Percentiles rank a stretch among this genome's conserved stretches.
These are phyloP conservation scores for Trinectes maculatus DNA, from an alignment of 2,113 vertebrate genomes.

Conservation along the genomic window DNA sequence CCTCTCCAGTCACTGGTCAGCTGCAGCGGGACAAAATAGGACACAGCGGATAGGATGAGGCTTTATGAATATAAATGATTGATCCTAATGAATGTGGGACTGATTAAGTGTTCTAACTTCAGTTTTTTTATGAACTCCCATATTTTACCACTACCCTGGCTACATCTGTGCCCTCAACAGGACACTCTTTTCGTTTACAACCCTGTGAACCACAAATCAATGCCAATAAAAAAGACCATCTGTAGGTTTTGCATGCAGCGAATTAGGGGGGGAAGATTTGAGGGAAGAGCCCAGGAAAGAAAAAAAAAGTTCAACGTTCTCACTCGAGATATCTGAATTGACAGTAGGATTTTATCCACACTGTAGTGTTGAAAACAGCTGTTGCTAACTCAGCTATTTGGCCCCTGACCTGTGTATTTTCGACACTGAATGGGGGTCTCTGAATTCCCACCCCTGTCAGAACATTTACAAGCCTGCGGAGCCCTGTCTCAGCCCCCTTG, in stretches of 20 bases:
- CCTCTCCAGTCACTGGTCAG: slow-evolving; percentile 40
- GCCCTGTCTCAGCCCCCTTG: slow-evolving; percentile 82
- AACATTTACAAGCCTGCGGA: slow-evolving; percentile 88
- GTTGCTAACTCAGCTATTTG: slow-evolving; percentile 84
- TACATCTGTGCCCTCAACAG: slow-evolving; percentile 29
- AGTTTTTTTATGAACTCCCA: slow-evolving; percentile 28
- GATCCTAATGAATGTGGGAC: background rate
- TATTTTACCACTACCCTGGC: slow-evolving; percentile 10
- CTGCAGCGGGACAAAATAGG: slow-evolving; percentile 1
- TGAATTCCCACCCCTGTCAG: slow-evolving; percentile 86
- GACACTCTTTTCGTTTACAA: slow-evolving; percentile 28
- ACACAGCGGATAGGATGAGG: background rate
- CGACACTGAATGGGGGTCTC: slow-evolving; percentile 83
- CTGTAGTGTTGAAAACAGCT: slow-evolving; percentile 79
- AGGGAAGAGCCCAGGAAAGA: background rate
- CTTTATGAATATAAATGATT: background rate
- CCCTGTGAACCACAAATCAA: slow-evolving; percentile 26
- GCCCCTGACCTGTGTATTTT: slow-evolving; percentile 87
- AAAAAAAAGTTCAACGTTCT: background rate
- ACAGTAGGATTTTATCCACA: slow-evolving; percentile 10
- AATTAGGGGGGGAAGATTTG: background rate
- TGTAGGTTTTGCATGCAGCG: slow-evolving; percentile 3
- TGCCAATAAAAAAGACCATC: slow-evolving; percentile 23
- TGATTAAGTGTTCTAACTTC: slow-evolving; percentile 3
- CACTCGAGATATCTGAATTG: slow-evolving; percentile 1